Conservation (phyloP, 2,888 invertebrate genomes). For the Alloscopus bannaensis region DNA sequence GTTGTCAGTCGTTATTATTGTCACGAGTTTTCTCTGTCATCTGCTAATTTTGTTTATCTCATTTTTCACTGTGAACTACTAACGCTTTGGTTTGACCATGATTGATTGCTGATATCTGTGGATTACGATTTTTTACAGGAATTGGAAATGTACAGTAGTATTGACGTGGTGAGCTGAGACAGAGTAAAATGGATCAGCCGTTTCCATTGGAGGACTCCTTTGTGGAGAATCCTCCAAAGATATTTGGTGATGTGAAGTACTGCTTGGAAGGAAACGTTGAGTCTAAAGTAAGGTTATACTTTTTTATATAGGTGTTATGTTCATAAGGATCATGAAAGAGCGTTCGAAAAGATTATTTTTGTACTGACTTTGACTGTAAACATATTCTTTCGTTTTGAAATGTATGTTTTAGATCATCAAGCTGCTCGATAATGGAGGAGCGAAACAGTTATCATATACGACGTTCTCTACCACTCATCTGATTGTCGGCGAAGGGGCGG, state of each 20-base stretch:
- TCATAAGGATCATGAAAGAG: neutral
- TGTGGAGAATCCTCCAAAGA: conserved; percentile 55
- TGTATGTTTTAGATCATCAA: conserved; percentile 82
- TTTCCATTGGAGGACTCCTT: conserved; percentile 37
- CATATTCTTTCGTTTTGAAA: neutral
- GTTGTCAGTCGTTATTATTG: no score
- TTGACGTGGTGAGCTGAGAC: no score
- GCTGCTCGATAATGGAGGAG: conserved; percentile 89
- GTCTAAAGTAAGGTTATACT: conserved; percentile 65
- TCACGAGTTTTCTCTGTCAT: no score
- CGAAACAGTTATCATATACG: conserved; percentile 90
- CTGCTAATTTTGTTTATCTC: no score
- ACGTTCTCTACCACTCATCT: conserved; percentile 95
- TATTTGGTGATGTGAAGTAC: conserved; percentile 67
- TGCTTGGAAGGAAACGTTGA: conserved; percentile 68
- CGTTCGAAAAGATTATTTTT: no score
- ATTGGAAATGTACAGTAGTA: neutral
- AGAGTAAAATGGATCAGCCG: conserved; percentile 56
- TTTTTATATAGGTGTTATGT: conserved; percentile 16
- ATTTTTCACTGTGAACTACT: no score
- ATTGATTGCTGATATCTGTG: no score
- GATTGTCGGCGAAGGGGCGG: conserved; percentile 89
- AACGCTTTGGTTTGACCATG: no score
- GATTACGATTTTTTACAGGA: no score
- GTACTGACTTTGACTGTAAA: no score